These are phyloP conservation scores for Dynastes hyllus DNA, from an alignment of 2,888 invertebrate genomes.

Conservation along the genomic window DNA sequence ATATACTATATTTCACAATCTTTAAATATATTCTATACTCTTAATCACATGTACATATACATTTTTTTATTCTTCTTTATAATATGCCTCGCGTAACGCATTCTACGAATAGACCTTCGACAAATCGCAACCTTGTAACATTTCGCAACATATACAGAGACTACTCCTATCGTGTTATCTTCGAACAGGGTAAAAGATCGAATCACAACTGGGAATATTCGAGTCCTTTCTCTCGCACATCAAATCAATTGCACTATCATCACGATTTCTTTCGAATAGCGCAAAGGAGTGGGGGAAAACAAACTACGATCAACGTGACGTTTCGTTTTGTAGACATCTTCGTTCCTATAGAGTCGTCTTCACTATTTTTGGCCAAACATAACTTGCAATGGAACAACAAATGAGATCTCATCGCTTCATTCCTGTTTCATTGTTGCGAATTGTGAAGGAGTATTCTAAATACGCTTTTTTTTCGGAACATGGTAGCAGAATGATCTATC, in stretches of 20 bases:
- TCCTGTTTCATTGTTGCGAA: too few relatives aligned
- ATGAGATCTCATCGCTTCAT: constrained; percentile 14
- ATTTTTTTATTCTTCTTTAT: constrained; percentile 60
- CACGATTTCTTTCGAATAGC: background rate
- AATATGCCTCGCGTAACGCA: constrained; percentile 5
- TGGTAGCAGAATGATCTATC: background rate
- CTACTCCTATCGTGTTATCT: too few relatives aligned
- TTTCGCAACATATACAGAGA: background rate
- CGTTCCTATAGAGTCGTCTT: too few relatives aligned
- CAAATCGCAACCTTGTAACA: background rate
- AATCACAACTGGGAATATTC: too few relatives aligned
- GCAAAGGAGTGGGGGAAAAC: background rate
- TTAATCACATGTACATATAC: constrained; percentile 67
- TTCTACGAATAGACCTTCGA: background rate
- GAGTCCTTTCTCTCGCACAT: too few relatives aligned
- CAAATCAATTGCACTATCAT: too few relatives aligned
- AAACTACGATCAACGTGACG: background rate
- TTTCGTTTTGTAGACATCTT: background rate
- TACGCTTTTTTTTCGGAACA: constrained; percentile 8
- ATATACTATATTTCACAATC: constrained; percentile 70
- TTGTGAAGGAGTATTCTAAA: too few relatives aligned
- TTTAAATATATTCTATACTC: constrained; percentile 66
- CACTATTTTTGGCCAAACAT: too few relatives aligned
- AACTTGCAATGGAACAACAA: background rate
- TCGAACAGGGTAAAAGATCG: too few relatives aligned